A percentile compares a stretch with the other conserved stretches of the same genome.
Evolutionary conservation across 1,140 invertebrate genomes (phyloP).

Genomic region (Dendrolimus kikuchii): DNA sequence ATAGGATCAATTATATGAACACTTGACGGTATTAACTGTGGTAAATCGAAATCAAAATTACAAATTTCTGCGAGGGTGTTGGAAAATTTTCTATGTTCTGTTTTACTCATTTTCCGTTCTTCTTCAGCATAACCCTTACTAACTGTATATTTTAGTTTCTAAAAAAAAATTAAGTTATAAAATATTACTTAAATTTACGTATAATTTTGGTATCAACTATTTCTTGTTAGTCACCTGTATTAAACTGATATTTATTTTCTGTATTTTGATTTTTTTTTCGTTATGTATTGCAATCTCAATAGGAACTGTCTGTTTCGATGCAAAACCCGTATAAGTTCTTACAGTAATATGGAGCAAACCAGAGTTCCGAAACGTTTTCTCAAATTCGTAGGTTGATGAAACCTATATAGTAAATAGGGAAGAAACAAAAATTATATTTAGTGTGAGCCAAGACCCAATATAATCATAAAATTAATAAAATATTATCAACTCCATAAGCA

Average conservation of each 20-base stretch:
- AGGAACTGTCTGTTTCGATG: constrained; percentile 37
- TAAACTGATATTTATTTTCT: constrained; percentile 33
- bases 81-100: constrained; percentile 26
- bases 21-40: constrained; percentile 33
- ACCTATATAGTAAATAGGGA: constrained; percentile 18
- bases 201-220: not conserved
- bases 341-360: constrained; percentile 29
- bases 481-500: too few relatives aligned
- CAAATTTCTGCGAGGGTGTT: constrained; percentile 28
- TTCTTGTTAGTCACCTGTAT: constrained; percentile 36
- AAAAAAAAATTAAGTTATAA: constrained; percentile 17
- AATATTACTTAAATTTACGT: not conserved
- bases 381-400: constrained; percentile 31
- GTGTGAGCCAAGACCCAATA: too few relatives aligned
- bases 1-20: constrained; percentile 31
- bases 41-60: constrained; percentile 38
- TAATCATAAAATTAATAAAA: too few relatives aligned
- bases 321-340: constrained; percentile 43
- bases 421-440: too few relatives aligned
- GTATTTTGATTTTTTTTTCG: constrained; percentile 37
- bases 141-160: constrained; percentile 48
- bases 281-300: constrained; percentile 47
- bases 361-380: constrained; percentile 32
- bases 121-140: constrained; percentile 33
- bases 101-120: constrained; percentile 36